Evolutionary conservation across 1,140 invertebrate species (phyloP).

Genomic region (Palaemon carinicauda): DNA sequence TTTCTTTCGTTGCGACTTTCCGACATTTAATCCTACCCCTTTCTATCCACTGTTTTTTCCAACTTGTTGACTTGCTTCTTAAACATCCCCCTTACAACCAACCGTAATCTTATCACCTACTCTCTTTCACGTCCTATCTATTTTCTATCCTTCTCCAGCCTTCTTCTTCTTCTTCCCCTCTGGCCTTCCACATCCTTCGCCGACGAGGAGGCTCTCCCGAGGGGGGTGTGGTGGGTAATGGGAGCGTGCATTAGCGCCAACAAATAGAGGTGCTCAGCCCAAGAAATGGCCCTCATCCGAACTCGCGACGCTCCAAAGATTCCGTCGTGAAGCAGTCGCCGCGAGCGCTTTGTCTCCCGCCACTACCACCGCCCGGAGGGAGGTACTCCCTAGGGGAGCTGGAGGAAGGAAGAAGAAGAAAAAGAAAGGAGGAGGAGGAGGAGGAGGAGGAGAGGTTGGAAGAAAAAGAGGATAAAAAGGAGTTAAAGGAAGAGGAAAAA

Average conservation of each 20-base stretch:
- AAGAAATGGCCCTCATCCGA: constrained; percentile 44
- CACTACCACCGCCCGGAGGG: background rate
- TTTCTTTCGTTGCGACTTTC: background rate
- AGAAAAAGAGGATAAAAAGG: background rate
- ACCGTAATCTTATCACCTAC: background rate
- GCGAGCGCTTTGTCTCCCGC: constrained; percentile 38
- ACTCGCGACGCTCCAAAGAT: constrained; percentile 50
- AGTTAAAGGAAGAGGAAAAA: background rate
- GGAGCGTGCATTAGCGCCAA: constrained; percentile 47
- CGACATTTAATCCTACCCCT: background rate
- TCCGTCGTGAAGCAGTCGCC: constrained; percentile 48
- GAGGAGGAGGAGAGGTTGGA: background rate
- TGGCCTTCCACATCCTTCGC: background rate
- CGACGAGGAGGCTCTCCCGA: background rate
- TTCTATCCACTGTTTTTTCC: background rate
- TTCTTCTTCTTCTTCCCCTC: background rate
- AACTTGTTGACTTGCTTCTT: background rate
- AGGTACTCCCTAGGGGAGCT: too few relatives aligned
- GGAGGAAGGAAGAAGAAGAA: background rate
- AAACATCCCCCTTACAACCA: background rate
- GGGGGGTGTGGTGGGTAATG: constrained; percentile 46
- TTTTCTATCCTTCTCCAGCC: background rate
- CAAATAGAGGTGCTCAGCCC: constrained; percentile 53
- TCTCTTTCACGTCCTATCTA: background rate
- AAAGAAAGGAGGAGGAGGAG: background rate